These are phyloP conservation scores for Arenaria interpres DNA, from an alignment of 2,113 vertebrate genomes.

Conservation along the genomic window DNA sequence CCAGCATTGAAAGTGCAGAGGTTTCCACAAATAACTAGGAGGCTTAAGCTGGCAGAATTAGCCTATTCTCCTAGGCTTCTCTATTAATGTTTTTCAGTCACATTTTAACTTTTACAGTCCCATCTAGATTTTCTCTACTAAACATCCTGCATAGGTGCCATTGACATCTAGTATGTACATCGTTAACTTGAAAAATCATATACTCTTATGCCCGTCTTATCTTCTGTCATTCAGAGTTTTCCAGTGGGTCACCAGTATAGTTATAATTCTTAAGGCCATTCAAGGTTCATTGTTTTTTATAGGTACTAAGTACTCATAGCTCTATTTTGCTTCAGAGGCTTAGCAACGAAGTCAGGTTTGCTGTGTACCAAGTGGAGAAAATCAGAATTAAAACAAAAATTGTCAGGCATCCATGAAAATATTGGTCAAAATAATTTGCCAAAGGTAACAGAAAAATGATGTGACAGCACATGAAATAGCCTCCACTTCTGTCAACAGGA, in stretches of 20 bases:
- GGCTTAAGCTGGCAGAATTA: background rate
- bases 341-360: background rate
- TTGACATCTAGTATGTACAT: background rate
- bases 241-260: background rate
- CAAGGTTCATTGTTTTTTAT: background rate
- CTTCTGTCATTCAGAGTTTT: background rate
- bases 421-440: background rate
- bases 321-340: background rate
- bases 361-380: background rate
- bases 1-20: background rate
- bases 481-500: background rate
- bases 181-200: background rate
- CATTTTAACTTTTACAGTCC: background rate
- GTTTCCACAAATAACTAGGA: background rate
- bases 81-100: background rate
- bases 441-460: background rate
- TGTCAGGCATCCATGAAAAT: background rate
- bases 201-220: background rate
- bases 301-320: background rate
- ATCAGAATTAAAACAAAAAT: background rate
- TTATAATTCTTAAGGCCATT: background rate
- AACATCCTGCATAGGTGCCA: background rate
- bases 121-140: background rate
- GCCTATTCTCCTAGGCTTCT: background rate
- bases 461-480: background rate